Evolutionary conservation across 1,140 invertebrate genomes (phyloP).

Genomic region (Hydropsyche tenuis): DNA sequence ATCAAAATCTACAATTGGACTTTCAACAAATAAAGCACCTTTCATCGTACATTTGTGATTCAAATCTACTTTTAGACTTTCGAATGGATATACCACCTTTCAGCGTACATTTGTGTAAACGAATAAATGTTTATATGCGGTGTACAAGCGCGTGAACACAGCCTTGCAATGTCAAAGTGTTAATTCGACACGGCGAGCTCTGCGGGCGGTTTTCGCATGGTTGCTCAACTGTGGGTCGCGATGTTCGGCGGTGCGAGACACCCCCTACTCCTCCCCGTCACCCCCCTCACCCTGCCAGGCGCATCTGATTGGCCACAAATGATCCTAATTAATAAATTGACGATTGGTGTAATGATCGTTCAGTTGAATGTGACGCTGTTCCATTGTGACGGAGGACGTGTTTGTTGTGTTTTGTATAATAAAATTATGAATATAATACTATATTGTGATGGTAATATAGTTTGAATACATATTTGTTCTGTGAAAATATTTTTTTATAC

Average conservation of each 20-base stretch:
- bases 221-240: slow-evolving; percentile 32
- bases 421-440: no score
- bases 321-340: slow-evolving; percentile 44
- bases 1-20: no score
- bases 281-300: neutral
- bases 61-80: no score
- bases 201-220: slow-evolving; percentile 21
- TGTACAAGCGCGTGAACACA: neutral
- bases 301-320: slow-evolving; percentile 45
- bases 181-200: slow-evolving; percentile 4
- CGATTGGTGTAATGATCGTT: slow-evolving; percentile 38
- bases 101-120: neutral
- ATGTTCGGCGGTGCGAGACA: slow-evolving; percentile 18
- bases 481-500: no score
- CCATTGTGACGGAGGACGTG: no score
- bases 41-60: no score
- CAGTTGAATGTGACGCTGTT: no score
- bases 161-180: slow-evolving; percentile 22
- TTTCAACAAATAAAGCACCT: no score
- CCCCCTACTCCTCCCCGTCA: neutral
- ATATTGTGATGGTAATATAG: no score
- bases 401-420: no score
- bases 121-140: neutral
- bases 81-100: no score
- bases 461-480: no score